Conservation (phyloP, 2,888 invertebrate genomes). For the Axea sp. region DNA sequence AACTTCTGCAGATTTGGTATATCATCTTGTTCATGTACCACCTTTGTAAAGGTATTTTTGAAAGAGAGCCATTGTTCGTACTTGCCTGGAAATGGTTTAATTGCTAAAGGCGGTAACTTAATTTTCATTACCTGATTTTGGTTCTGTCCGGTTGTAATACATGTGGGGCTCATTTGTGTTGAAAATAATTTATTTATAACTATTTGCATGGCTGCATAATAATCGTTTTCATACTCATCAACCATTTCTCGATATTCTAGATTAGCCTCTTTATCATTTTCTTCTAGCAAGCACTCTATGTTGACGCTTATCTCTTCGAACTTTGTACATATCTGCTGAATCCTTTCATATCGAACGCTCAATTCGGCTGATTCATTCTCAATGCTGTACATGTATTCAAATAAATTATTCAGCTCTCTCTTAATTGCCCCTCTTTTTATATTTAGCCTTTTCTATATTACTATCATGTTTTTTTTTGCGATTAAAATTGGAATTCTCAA, state of each 20-base stretch:
- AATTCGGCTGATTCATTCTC: no score
- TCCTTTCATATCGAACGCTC: neutral
- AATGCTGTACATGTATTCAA: no score
- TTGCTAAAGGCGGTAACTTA: slow-evolving; percentile 1
- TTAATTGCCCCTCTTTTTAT: no score
- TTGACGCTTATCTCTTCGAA: neutral
- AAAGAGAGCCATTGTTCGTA: slow-evolving; percentile 15
- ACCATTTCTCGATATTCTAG: neutral
- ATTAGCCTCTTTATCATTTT: neutral
- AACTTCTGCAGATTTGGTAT: slow-evolving; percentile 13
- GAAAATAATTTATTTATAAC: neutral
- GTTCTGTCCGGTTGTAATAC: no score
- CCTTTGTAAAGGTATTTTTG: slow-evolving; percentile 3
- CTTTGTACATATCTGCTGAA: neutral
- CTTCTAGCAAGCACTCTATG: neutral
- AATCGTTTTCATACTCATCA: neutral
- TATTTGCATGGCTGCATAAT: neutral
- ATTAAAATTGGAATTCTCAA: no score
- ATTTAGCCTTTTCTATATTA: no score
- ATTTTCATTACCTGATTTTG: neutral
- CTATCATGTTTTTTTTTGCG: no score
- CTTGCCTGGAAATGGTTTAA: slow-evolving; percentile 13
- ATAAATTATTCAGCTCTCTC: no score
- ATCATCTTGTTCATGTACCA: slow-evolving; percentile 12
- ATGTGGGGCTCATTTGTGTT: no score